phyloP scores from a whole-genome alignment of 2,888 invertebrate species.

The Dichetophora obliterata region DNA sequence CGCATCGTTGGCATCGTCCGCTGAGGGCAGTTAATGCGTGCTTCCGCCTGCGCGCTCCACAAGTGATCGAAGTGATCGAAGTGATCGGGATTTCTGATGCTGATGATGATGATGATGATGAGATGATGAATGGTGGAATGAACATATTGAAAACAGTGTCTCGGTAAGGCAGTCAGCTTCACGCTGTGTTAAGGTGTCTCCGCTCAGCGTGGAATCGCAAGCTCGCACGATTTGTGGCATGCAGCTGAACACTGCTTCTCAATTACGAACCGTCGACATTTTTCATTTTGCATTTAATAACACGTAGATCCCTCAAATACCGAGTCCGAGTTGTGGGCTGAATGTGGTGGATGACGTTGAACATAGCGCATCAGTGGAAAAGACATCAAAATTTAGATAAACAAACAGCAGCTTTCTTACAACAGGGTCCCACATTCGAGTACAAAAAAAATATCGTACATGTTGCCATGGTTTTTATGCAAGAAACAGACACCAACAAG shows the following conservation, averaged over 20 bases:
- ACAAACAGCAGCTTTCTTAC: too few species aligned
- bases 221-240: conserved; percentile 31
- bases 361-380: background rate
- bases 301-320: too few species aligned
- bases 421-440: too few species aligned
- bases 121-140: conserved; percentile 12
- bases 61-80: background rate
- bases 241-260: conserved; percentile 50
- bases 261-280: conserved; percentile 38
- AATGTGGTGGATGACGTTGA: background rate
- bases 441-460: too few species aligned
- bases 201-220: background rate
- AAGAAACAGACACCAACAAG: background rate
- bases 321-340: background rate
- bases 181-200: conserved; percentile 24
- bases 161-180: conserved; percentile 1
- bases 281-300: too few species aligned
- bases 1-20: background rate
- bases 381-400: background rate
- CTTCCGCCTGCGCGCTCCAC: conserved; percentile 22
- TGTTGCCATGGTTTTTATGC: background rate
- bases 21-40: conserved; percentile 22
- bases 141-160: background rate
- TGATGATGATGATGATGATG: background rate
- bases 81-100: too few species aligned